Base-by-base conservation (phyloP, 2,797 vertebrate genomes). In the Perodicticus potto region DNA sequence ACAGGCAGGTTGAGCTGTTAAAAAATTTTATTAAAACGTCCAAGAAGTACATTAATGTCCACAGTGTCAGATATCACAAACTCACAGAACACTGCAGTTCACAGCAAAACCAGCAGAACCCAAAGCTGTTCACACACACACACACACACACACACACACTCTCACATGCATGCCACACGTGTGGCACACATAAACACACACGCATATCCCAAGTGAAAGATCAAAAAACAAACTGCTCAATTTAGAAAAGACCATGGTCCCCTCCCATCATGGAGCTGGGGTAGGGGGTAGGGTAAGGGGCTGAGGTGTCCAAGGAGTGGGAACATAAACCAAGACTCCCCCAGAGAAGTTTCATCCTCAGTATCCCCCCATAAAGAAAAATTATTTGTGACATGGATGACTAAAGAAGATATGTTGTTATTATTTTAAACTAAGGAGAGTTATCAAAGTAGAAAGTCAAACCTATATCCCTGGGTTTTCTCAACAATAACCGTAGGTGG, bases 21-120 rank as follows among this genome's bases (percentile, higher is more conserved):
- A 98, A 98, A 98, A 98, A 96, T 93, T 98, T 98, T 99, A 99
- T 99, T 99, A 98, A 99, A 99, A 99, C 97, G 98, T 98, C 97
- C 98, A 98, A 97, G 98, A 98, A 98, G 97, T 98, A 98, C 98
- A 98, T 98, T 98, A 98, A 98, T 97, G 86, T 96, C 96, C 98
- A 97, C 98, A 97, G 98, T 98, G 98, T 98, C 97, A 95, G 97
- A 98, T 37, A 97, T 93, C 96, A 98, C 49, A 95, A 94, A 74
- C 74, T 45, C 86, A 97, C 59, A 2, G 97, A 98, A 94, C 97
- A 97, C 94, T n/a, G 95, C 95, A 80, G 97, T 92, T 97, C 97
- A 97, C 96, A 67, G 97, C 94, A 94, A 97, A 95, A 93, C 96
- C 97, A 97, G 96, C 96, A 20, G 97, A 25, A 85, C 87, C 77